Conservation (phyloP, 2,797 vertebrate genomes). For the Neosalanx taihuensis region DNA sequence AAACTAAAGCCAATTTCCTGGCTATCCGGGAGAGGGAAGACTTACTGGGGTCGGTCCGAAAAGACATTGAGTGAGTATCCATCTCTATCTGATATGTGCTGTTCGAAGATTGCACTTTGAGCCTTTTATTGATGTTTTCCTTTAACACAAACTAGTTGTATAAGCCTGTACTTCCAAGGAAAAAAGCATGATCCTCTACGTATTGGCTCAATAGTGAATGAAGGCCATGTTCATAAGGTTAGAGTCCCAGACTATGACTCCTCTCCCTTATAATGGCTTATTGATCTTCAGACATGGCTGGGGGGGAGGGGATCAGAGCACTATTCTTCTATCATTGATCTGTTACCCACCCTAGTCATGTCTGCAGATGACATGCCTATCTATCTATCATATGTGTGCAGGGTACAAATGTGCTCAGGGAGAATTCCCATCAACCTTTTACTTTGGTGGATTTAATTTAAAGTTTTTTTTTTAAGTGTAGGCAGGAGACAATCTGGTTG, state of each 20-base stretch:
- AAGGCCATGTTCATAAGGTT: conserved; percentile 46
- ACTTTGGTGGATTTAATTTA: not conserved
- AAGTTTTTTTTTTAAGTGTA: not conserved
- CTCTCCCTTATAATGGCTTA: conserved; percentile 60
- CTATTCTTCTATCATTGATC: conserved; percentile 54
- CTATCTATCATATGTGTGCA: not conserved
- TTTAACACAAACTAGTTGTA: not conserved
- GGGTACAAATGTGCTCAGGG: not conserved
- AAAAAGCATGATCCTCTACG: conserved; percentile 36
- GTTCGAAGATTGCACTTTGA: not conserved
- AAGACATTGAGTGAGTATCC: conserved; percentile 95
- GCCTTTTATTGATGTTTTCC: not conserved
- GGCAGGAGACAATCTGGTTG: not conserved
- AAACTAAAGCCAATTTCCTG: conserved; percentile 97
- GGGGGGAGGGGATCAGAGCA: conserved; percentile 24
- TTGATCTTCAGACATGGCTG: conserved; percentile 55
- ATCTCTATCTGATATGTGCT: not conserved
- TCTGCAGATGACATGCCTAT: conserved; percentile 41
- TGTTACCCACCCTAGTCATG: conserved; percentile 19
- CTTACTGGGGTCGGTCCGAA: conserved; percentile 92
- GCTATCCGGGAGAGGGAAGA: conserved; percentile 95
- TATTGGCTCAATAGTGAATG: conserved; percentile 45
- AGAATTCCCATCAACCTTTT: conserved; percentile 1
- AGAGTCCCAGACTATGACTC: conserved; percentile 46
- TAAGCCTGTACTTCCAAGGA: not conserved